Evolutionary conservation across 2,888 invertebrate genomes (phyloP), one percentile per base, ranked within the genome.

Genomic region (Heliconius ethilla): DNA sequence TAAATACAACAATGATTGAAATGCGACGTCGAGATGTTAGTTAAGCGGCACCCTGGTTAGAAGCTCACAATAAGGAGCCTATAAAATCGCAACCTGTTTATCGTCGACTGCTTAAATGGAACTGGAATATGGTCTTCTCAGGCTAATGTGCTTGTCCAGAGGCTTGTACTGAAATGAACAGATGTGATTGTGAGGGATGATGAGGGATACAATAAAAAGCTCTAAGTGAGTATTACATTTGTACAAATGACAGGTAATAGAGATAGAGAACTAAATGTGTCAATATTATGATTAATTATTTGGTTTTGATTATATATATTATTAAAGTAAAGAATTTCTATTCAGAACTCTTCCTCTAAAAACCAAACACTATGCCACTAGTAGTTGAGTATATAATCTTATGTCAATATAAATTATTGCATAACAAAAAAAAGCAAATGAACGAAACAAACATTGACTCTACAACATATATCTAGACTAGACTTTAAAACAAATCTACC

Each of bases 111-210:
- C 89, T 89, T 87, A 85, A 87, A 86, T 85, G 85, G 83, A 83
- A 84, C 88, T 87, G 88, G 89, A 88, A 90, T 89, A 90, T 89
- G 87, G 87, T 90, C 91, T 88, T 90, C 90, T 86, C 90, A 85
- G 88, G 86, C 89, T 94, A 94, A 89, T 94, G 90, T 85, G 94
- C 94, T 89, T 94, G 94, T 87, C 94, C 94, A 87, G 92, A 92
- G 84, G 94, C 94, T 92, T 92, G 90, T 89, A 94, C 94, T 94
- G 94, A 93, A 94, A 94, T 91, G 92, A 94, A 93, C 84, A 89
- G 89, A 84, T 83, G 86, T 89, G 86, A 89, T 86, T 87, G 86
- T 83, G 67, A 62, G 78, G 75, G 75, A 76, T 81, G 81, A 65
- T 79, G 75, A 70, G 76, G 75, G 51, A 70, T 63, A 70, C 33